A percentile compares a stretch with the other conserved stretches of the same genome.
Evolutionary conservation across 2,797 vertebrate genomes (phyloP).

Genomic region (Australoheros facetus): DNA sequence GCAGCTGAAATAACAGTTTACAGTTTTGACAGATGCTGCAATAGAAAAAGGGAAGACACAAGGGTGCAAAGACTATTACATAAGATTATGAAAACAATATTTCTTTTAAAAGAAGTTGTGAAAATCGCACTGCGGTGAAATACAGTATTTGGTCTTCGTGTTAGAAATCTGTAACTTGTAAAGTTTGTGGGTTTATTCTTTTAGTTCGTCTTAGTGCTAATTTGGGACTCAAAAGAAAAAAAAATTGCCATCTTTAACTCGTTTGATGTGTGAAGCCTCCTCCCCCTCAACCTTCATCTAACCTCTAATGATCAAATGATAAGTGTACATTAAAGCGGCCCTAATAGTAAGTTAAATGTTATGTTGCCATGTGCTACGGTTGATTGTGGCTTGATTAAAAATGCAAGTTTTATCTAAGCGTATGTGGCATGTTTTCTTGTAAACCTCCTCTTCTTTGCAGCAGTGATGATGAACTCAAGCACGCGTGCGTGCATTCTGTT

Average conservation of each 20-base stretch:
- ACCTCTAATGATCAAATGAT: neutral
- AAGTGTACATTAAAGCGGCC: neutral
- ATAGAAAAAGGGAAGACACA: neutral
- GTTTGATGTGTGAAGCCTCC: neutral
- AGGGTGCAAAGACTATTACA: neutral
- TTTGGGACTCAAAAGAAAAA: neutral
- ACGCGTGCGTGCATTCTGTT: slow-evolving; percentile 10
- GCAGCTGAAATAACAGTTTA: neutral
- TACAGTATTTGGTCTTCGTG: neutral
- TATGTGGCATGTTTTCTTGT: neutral
- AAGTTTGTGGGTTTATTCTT: neutral
- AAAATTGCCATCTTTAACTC: neutral
- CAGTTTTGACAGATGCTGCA: neutral
- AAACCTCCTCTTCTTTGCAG: neutral
- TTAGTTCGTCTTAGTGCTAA: neutral
- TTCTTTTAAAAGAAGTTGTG: neutral
- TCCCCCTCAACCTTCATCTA: neutral
- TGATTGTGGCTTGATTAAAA: neutral
- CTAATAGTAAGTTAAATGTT: neutral
- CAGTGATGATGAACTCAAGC: neutral
- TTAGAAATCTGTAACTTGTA: neutral
- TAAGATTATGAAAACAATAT: neutral
- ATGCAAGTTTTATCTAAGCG: neutral
- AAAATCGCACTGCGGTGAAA: neutral
- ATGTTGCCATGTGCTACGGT: neutral